phyloP scores from a whole-genome alignment of 2,113 vertebrate species.

The Uropsilus gracilis region DNA sequence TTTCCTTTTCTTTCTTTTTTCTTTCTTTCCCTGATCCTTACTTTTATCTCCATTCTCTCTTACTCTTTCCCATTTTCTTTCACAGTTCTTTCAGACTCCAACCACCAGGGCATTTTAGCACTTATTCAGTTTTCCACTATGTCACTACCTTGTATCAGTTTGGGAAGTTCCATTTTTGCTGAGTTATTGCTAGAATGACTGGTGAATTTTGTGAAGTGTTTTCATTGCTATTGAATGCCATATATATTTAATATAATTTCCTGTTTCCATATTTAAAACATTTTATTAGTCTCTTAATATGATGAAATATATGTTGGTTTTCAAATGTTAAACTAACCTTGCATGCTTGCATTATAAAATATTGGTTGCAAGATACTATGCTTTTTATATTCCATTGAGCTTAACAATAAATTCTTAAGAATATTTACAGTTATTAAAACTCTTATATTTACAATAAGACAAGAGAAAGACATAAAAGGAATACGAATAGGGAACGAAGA shows the following conservation, averaged over 20 bases:
- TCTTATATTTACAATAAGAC: too few relatives aligned
- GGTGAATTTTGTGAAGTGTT: background rate
- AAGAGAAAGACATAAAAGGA: too few relatives aligned
- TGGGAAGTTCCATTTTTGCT: background rate
- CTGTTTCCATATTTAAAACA: background rate
- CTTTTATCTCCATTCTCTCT: too few relatives aligned
- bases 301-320: background rate
- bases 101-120: too few relatives aligned
- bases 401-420: background rate
- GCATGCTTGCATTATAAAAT: background rate
- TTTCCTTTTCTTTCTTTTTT: too few relatives aligned
- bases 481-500: too few relatives aligned
- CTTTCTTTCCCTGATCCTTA: too few relatives aligned
- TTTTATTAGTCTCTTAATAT: background rate
- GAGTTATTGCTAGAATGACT: background rate
- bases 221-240: background rate
- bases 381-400: background rate
- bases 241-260: background rate
- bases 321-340: background rate
- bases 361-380: background rate
- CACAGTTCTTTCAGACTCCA: too few relatives aligned
- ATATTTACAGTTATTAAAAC: background rate
- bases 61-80: too few relatives aligned
- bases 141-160: too few relatives aligned
- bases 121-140: too few relatives aligned